phyloP scores from a whole-genome alignment of 2,888 invertebrate species.

The Cancer borealis region DNA sequence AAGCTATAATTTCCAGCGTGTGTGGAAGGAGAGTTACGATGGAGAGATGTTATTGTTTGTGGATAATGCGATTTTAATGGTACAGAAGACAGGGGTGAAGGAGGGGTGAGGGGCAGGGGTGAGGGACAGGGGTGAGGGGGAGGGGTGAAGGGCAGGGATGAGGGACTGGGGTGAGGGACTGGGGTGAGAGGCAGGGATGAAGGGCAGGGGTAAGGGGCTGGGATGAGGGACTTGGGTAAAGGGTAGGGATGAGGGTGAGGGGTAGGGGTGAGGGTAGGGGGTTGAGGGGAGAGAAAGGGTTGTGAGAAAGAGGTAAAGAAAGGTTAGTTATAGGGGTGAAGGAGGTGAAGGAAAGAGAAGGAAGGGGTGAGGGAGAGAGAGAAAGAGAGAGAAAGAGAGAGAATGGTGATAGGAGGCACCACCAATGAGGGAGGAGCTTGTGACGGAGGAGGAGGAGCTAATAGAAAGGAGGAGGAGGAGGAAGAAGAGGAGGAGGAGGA shows the following conservation, averaged over 20 bases:
- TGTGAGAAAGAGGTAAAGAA: not conserved
- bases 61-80: constrained; percentile 57
- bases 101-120: not conserved
- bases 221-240: not conserved
- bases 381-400: not conserved
- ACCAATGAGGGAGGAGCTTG: not conserved
- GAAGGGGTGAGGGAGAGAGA: not conserved
- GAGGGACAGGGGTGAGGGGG: not conserved
- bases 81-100: not conserved
- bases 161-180: not conserved
- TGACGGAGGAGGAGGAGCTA: not conserved
- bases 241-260: not conserved
- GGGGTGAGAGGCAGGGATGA: not conserved
- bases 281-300: not conserved
- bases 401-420: not conserved
- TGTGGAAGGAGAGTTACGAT: constrained; percentile 23
- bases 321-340: not conserved
- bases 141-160: not conserved
- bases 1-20: constrained; percentile 24
- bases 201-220: not conserved
- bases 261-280: not conserved
- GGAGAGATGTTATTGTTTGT: constrained; percentile 44
- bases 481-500: too few species aligned
- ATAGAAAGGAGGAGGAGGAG: not conserved
- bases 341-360: not conserved